Conservation (phyloP, 1,140 invertebrate genomes). For the Halesus radiatus region DNA sequence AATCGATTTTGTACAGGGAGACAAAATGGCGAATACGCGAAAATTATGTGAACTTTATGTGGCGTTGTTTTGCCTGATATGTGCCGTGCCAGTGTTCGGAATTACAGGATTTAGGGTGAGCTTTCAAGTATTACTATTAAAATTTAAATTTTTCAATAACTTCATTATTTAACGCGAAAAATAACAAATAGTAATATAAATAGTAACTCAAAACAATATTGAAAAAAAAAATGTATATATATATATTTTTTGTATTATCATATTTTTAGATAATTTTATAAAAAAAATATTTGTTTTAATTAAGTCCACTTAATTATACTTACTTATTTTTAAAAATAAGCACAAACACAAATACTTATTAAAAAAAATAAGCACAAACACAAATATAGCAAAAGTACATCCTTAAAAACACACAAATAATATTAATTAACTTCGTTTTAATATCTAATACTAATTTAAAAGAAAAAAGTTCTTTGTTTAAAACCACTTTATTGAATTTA, state of each 20-base stretch:
- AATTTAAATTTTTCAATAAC: neutral
- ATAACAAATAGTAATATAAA: neutral
- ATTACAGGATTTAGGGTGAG: constrained; percentile 52
- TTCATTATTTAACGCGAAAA: neutral
- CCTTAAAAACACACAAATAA: no score
- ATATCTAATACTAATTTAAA: no score
- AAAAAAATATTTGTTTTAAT: neutral
- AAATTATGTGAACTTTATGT: constrained; percentile 46
- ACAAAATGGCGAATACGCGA: constrained; percentile 49
- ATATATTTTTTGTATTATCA: no score
- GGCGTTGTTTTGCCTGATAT: constrained; percentile 42
- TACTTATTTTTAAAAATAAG: no score
- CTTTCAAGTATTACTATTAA: neutral
- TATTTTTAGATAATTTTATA: no score
- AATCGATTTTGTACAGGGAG: constrained; percentile 45
- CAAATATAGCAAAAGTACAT: no score
- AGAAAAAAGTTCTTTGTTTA: no score
- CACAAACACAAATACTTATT: no score
- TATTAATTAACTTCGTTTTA: no score
- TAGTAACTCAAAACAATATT: neutral
- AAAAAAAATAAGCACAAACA: no score
- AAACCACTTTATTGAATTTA: no score
- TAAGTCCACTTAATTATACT: neutral
- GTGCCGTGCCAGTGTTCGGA: constrained; percentile 41
- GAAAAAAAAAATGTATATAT: no score